These are phyloP conservation scores for Sander lucioperca DNA, from an alignment of 2,113 vertebrate genomes.

Conservation along the genomic window DNA sequence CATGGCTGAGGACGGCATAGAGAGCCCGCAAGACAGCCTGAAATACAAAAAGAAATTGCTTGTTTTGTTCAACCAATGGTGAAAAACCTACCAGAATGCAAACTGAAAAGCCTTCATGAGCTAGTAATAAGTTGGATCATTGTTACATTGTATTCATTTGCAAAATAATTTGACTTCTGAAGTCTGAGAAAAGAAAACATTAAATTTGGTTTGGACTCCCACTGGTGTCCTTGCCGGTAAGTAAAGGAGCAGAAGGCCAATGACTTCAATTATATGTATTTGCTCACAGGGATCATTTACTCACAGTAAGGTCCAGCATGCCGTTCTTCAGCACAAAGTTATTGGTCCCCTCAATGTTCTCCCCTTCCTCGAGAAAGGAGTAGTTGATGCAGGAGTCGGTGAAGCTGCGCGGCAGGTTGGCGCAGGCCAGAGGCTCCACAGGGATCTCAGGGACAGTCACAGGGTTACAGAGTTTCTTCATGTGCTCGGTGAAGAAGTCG, in stretches of 20 bases:
- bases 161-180: neutral
- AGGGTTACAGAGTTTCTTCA: slow-evolving; percentile 97
- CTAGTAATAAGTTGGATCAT: neutral
- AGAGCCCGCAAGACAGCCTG: slow-evolving; percentile 96
- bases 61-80: neutral
- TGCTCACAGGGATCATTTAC: slow-evolving; percentile 36
- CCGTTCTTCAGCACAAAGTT: slow-evolving; percentile 98
- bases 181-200: neutral
- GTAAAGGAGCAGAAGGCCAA: neutral
- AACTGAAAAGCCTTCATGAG: neutral
- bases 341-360: slow-evolving; percentile 96
- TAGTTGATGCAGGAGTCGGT: slow-evolving; percentile 99
- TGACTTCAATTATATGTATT: neutral
- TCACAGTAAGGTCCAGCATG: slow-evolving; percentile 98
- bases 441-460: slow-evolving; percentile 91
- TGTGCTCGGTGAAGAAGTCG: slow-evolving; percentile 98
- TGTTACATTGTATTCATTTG: neutral
- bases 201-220: neutral
- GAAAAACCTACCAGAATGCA: neutral
- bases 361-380: slow-evolving; percentile 94
- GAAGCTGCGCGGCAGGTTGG: slow-evolving; percentile 96
- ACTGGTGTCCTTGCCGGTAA: neutral
- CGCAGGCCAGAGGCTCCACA: slow-evolving; percentile 92
- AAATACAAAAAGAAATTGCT: neutral
- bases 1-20: slow-evolving; percentile 95